Evolutionary conservation across 2,797 vertebrate genomes (phyloP).

Genomic region (Champsocephalus gunnari): DNA sequence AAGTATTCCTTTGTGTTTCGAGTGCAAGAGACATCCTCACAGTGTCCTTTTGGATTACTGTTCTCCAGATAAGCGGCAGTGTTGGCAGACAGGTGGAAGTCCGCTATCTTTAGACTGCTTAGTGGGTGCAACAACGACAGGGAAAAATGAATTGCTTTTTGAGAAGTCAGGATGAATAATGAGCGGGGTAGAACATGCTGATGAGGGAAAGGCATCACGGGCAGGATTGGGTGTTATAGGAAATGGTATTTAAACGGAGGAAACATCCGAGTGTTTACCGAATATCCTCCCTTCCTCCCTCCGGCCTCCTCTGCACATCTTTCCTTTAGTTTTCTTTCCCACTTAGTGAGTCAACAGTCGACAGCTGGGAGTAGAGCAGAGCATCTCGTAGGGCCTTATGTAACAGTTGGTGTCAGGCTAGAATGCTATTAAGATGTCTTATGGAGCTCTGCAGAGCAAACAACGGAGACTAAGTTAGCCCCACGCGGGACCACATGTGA

Average conservation of each 20-base stretch:
- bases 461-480: slow-evolving; percentile 10
- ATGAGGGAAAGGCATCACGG: slow-evolving; percentile 47
- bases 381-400: slow-evolving; percentile 55
- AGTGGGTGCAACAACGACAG: slow-evolving; percentile 66
- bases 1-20: slow-evolving; percentile 39
- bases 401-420: slow-evolving; percentile 63
- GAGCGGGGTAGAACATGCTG: slow-evolving; percentile 42
- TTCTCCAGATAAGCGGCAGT: slow-evolving; percentile 65
- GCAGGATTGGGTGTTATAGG: slow-evolving; percentile 43
- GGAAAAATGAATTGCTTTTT: slow-evolving; percentile 66
- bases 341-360: slow-evolving; percentile 67
- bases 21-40: slow-evolving; percentile 35
- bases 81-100: slow-evolving; percentile 75
- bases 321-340: slow-evolving; percentile 52
- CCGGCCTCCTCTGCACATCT: slow-evolving; percentile 39
- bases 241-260: slow-evolving; percentile 43
- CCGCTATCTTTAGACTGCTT: slow-evolving; percentile 73
- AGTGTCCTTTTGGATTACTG: slow-evolving; percentile 66
- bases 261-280: slow-evolving; percentile 60
- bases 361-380: slow-evolving; percentile 61
- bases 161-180: slow-evolving; percentile 58
- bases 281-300: slow-evolving; percentile 37
- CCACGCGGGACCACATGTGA: slow-evolving; percentile 18
- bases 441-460: slow-evolving; percentile 41
- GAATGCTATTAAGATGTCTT: slow-evolving; percentile 70